Evolutionary conservation across 2,797 vertebrate genomes (phyloP), one percentile per base, ranked within the genome.

Genomic region (Coracias cyanogaster): DNA sequence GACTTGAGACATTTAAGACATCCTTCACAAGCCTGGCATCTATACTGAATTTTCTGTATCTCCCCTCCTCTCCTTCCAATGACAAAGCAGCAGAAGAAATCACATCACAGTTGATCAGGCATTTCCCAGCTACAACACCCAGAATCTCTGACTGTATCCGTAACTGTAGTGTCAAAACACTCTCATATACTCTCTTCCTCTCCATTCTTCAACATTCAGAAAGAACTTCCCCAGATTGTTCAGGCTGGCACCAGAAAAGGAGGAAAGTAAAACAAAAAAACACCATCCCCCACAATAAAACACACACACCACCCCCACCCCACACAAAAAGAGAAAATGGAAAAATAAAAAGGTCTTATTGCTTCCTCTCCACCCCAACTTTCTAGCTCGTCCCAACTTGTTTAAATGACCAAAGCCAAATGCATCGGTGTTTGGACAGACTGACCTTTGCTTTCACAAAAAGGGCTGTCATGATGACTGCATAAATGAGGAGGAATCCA

Each of bases 401-500:
- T n/a, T 76, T 51, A 35, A 17, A 21, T 7, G 39, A 57, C 29
- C 52, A 58, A 88, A 90, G 58, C 14, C n/a, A 84, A 91, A 39
- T 6, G 6, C 6, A n/a, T 31, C 48, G 18, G 46, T 31, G 72
- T 77, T 87, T 85, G 45, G 46, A 55, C 17, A 25, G 5, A 93
- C 98, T 98, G 91, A 99, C 99, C 98, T 98, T 99, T 20, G 97
- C 98, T 66, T 96, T 98, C 93, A 99, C 96, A 91, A 98, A 99
- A 96, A 99, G 97, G 20, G 96, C 98, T 2, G 99, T 99, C 92
- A 99, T 93, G 55, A 99, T 2, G 22, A 99, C 74, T 1, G 99
- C 98, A 0, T 99, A 99, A n/a, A 99, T 54, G 52, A 99, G 98
- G n/a, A 99, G 98, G 95, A 99, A 95, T 4, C 98, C 98, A 26